Percentiles rank a stretch among this genome's conserved stretches.
Conservation (phyloP, 2,888 invertebrate genomes). For the Thera obeliscata region DNA sequence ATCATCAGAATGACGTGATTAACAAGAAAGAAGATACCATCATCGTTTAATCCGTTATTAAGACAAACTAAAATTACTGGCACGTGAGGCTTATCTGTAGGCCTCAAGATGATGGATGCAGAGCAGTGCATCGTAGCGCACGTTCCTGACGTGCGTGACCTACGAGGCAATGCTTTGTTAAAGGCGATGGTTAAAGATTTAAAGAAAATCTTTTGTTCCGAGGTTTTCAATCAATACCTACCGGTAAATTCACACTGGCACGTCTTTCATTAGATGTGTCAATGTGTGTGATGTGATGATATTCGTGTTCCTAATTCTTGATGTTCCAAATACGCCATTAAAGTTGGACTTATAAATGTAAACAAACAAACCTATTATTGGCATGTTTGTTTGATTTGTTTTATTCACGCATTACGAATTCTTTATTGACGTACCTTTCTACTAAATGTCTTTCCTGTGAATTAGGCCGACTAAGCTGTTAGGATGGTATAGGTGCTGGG, state of each 20-base stretch:
- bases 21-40: background rate
- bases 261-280: background rate
- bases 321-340: slow-evolving; percentile 6
- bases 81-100: too few relatives aligned
- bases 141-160: too few relatives aligned
- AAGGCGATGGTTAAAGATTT: too few relatives aligned
- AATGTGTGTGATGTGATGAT: background rate
- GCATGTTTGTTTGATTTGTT: slow-evolving; percentile 39
- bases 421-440: too few relatives aligned
- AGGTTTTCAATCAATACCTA: slow-evolving; percentile 4
- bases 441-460: background rate
- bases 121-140: too few relatives aligned
- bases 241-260: background rate
- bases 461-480: background rate
- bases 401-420: slow-evolving; percentile 35
- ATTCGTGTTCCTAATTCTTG: slow-evolving; percentile 7
- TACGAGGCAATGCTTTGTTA: too few relatives aligned
- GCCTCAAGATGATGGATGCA: too few relatives aligned
- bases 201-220: background rate
- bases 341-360: slow-evolving; percentile 23
- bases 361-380: slow-evolving; percentile 35
- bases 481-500: too few relatives aligned
- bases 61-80: background rate
- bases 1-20: background rate
- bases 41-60: background rate